Conservation (phyloP, 2,888 invertebrate species). For the Drosophila testacea region DNA sequence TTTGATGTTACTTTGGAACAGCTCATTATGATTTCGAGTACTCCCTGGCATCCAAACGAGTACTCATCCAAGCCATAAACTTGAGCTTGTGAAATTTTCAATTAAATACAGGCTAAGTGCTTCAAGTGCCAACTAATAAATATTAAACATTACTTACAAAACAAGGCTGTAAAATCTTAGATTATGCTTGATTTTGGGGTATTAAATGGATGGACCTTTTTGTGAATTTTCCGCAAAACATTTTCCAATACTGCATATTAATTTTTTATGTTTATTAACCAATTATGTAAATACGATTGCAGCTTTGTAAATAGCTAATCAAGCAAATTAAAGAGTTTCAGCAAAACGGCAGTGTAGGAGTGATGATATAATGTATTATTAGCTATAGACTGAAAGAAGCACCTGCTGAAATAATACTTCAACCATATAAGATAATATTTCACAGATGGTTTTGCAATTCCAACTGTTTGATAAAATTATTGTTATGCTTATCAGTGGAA, state of each 20-base stretch:
- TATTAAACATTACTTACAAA: conserved; percentile 2
- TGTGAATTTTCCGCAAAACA: background rate
- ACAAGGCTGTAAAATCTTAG: background rate
- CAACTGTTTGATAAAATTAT: background rate
- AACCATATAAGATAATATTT: background rate
- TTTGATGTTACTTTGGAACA: conserved; percentile 38
- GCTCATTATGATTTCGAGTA: conserved; percentile 44
- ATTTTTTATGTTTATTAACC: background rate
- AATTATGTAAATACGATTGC: no score
- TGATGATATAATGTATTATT: no score
- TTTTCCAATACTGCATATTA: background rate
- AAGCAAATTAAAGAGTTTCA: no score
- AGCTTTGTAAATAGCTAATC: no score
- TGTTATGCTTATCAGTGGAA: background rate
- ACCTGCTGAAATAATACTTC: background rate
- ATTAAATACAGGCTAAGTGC: conserved; percentile 52
- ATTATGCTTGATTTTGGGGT: background rate
- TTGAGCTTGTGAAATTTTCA: conserved; percentile 52
- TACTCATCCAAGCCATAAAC: conserved; percentile 29
- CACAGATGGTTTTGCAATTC: conserved; percentile 10
- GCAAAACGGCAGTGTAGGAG: no score
- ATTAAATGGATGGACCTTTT: background rate
- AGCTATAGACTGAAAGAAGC: background rate
- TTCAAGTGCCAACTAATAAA: conserved; percentile 19
- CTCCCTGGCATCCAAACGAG: background rate